Conservation (phyloP, 2,113 vertebrate genomes). For the Percina caprodes region DNA sequence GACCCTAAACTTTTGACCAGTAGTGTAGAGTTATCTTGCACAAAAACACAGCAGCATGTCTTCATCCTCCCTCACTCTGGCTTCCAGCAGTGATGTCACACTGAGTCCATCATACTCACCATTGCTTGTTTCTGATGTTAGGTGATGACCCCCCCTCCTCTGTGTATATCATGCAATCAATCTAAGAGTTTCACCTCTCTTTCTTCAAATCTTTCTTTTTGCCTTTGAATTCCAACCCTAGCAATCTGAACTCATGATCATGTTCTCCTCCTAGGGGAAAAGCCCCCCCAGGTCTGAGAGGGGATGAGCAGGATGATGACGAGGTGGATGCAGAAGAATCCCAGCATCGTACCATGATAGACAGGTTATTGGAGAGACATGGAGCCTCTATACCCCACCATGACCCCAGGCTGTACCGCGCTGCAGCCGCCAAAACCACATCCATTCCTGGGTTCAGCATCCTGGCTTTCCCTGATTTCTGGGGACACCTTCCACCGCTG, state of each 20-base stretch:
- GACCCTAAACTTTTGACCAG: too few relatives aligned
- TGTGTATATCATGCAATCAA: too few relatives aligned
- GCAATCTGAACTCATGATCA: not conserved
- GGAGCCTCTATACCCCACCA: slow-evolving; percentile 82
- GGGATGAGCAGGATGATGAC: slow-evolving; percentile 17
- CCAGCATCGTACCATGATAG: slow-evolving; percentile 51
- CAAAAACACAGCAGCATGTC: too few relatives aligned
- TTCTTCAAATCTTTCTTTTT: not conserved
- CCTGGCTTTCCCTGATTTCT: slow-evolving; percentile 92
- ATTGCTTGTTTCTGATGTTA: too few relatives aligned
- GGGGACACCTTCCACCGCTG: slow-evolving; percentile 88
- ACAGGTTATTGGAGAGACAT: slow-evolving; percentile 82
- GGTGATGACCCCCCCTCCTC: too few relatives aligned
- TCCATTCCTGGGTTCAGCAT: slow-evolving; percentile 86
- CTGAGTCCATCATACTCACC: too few relatives aligned
- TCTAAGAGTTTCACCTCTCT: too few relatives aligned
- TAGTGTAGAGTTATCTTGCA: too few relatives aligned
- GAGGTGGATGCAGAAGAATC: slow-evolving; percentile 41
- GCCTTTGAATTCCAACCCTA: not conserved
- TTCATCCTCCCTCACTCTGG: too few relatives aligned
- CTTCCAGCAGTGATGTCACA: too few relatives aligned
- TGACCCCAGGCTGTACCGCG: slow-evolving; percentile 82
- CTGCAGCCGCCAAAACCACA: slow-evolving; percentile 80
- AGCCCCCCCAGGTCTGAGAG: not conserved
- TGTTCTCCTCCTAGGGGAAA: slow-evolving; percentile 32